A percentile compares a stretch with the other conserved stretches of the same genome.
phyloP scores from a whole-genome alignment of 2,113 vertebrate genomes.

The Epinephelus moara region DNA sequence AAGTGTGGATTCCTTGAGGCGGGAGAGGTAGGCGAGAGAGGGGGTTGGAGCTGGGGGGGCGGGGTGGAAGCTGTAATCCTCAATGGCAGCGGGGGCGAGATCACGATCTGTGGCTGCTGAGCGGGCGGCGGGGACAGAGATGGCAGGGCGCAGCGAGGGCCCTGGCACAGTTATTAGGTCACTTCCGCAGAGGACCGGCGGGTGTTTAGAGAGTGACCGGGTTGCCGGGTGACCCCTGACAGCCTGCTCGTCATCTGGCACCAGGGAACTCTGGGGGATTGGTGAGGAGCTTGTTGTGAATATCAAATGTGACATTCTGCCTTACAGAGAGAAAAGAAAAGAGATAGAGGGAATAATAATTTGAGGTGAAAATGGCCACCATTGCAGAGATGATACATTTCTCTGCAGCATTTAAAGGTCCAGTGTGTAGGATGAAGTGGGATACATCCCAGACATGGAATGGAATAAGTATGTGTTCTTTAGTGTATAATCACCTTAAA shows the following conservation, averaged over 20 bases:
- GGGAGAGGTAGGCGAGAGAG: background rate
- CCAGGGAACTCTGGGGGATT: conserved; percentile 73
- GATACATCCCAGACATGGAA: no score
- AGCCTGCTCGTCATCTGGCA: conserved; percentile 80
- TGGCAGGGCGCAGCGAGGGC: conserved; percentile 28
- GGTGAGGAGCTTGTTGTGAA: conserved; percentile 67
- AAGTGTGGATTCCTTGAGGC: conserved; percentile 63
- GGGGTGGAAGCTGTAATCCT: conserved; percentile 8
- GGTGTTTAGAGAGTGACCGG: conserved; percentile 71
- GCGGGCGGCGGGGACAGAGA: conserved; percentile 20
- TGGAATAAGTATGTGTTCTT: no score
- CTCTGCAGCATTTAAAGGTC: background rate
- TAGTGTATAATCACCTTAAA: no score
- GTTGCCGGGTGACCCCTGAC: conserved; percentile 77
- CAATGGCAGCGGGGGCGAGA: conserved; percentile 11
- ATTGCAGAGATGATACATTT: conserved; percentile 6
- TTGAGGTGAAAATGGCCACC: conserved; percentile 36
- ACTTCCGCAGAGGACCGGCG: conserved; percentile 68
- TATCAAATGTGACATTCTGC: conserved; percentile 81
- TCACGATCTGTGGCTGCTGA: conserved; percentile 34
- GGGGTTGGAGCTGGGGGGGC: background rate
- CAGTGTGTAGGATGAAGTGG: no score
- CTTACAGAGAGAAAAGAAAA: conserved; percentile 38
- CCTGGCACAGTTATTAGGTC: conserved; percentile 73
- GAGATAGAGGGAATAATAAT: conserved; percentile 46